phyloP scores from a whole-genome alignment of 1,140 invertebrate genomes.

The Drosophila sucinea region DNA sequence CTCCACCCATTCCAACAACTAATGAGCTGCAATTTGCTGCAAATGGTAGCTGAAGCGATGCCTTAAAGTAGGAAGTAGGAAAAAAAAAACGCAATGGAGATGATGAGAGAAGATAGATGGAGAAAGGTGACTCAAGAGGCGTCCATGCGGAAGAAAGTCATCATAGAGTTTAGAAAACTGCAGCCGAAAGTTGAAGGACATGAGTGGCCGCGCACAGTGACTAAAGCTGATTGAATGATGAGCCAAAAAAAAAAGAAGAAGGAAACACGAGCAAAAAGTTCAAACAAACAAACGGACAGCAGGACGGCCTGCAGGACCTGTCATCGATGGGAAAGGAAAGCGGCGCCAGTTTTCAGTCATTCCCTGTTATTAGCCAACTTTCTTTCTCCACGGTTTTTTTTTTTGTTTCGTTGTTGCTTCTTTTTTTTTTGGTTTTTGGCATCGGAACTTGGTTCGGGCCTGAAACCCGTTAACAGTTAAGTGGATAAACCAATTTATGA shows the following conservation, averaged over 20 bases:
- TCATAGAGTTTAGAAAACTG: slow-evolving; percentile 50
- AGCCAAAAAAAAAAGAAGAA: slow-evolving; percentile 55
- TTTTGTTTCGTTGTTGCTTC: slow-evolving; percentile 17
- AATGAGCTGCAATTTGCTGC: slow-evolving; percentile 78
- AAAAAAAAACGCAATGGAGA: background rate
- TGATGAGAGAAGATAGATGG: slow-evolving; percentile 38
- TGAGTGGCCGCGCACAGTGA: slow-evolving; percentile 38
- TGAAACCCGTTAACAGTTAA: slow-evolving; percentile 82
- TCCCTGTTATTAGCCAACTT: slow-evolving; percentile 74
- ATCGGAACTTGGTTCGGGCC: slow-evolving; percentile 64
- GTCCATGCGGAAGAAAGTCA: slow-evolving; percentile 71
- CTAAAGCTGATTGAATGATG: slow-evolving; percentile 73
- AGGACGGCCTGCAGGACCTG: slow-evolving; percentile 23
- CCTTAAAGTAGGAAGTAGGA: background rate
- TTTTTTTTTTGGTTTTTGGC: slow-evolving; percentile 51
- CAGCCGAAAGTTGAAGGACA: slow-evolving; percentile 60
- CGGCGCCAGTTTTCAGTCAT: slow-evolving; percentile 53
- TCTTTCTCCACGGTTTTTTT: slow-evolving; percentile 37
- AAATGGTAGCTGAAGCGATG: slow-evolving; percentile 51
- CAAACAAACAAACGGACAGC: slow-evolving; percentile 27
- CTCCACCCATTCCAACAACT: slow-evolving; percentile 53
- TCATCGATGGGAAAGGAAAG: slow-evolving; percentile 48
- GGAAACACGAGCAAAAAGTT: slow-evolving; percentile 25
- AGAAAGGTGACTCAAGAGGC: slow-evolving; percentile 47
- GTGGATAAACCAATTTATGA: slow-evolving; percentile 83